A percentile compares a stretch with the other conserved stretches of the same genome.
Evolutionary conservation across 2,113 vertebrate species (phyloP).

Genomic region (Gobio gobio): DNA sequence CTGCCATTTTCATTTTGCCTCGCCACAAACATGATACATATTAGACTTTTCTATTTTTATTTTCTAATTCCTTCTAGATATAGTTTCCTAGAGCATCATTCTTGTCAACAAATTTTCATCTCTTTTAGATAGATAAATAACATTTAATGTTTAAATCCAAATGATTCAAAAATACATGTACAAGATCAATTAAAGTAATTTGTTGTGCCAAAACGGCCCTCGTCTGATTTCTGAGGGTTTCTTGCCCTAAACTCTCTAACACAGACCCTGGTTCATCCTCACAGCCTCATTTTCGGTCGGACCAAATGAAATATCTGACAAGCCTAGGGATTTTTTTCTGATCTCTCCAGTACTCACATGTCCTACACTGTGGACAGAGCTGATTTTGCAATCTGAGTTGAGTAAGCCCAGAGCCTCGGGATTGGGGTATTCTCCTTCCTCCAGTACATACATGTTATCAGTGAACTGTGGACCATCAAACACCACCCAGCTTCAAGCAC

Average conservation of each 20-base stretch:
- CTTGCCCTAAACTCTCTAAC: no score
- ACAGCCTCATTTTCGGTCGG: neutral
- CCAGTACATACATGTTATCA: slow-evolving; percentile 89
- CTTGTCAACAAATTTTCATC: neutral
- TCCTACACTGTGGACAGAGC: slow-evolving; percentile 82
- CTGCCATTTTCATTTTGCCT: neutral
- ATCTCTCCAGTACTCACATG: slow-evolving; percentile 79
- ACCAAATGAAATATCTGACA: neutral
- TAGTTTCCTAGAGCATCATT: neutral
- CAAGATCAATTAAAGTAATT: neutral
- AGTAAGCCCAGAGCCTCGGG: slow-evolving; percentile 83
- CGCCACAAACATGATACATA: neutral
- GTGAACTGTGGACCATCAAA: slow-evolving; percentile 86
- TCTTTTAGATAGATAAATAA: neutral
- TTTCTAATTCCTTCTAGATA: neutral
- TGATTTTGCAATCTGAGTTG: slow-evolving; percentile 72
- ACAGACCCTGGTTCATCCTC: neutral
- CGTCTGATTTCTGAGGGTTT: neutral
- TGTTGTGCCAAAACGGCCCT: neutral
- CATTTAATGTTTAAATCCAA: neutral
- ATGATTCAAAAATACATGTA: neutral
- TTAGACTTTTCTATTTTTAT: neutral
- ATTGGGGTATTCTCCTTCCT: slow-evolving; percentile 88
- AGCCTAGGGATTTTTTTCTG: neutral
- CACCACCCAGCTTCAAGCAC: slow-evolving; percentile 82